Conservation (phyloP, 2,113 vertebrate species). For the Albula glossodonta region DNA sequence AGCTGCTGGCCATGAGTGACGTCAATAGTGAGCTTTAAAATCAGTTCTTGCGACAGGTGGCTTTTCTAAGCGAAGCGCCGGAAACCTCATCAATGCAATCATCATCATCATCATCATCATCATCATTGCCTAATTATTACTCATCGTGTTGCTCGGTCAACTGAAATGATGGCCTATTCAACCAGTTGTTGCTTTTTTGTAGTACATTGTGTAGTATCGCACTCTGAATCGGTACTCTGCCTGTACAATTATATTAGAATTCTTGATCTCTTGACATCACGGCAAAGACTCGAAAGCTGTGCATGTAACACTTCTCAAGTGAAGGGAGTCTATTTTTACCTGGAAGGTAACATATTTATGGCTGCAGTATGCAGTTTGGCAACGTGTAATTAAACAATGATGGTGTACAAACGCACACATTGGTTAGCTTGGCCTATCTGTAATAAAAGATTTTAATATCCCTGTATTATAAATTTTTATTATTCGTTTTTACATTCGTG, state of each 20-base stretch:
- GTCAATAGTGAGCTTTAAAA: slow-evolving; percentile 7
- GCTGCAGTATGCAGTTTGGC: background rate
- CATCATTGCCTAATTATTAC: background rate
- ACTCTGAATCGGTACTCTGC: background rate
- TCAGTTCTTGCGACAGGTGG: slow-evolving; percentile 21
- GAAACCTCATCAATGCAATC: background rate
- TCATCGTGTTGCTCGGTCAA: background rate
- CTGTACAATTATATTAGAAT: background rate
- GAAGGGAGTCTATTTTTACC: background rate
- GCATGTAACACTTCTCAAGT: background rate
- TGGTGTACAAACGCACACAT: too few species aligned
- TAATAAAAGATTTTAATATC: too few species aligned
- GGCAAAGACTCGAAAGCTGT: background rate
- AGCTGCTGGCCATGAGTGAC: slow-evolving; percentile 21
- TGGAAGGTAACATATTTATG: background rate
- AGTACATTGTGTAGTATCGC: background rate
- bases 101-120: background rate
- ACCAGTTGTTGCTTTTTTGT: background rate
- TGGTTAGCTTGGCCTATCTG: too few species aligned
- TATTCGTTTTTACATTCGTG: too few species aligned
- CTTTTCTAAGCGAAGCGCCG: slow-evolving; percentile 3
- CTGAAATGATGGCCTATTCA: background rate
- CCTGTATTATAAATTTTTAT: too few species aligned
- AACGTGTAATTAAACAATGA: background rate
- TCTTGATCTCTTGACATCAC: background rate